phyloP scores from a whole-genome alignment of 2,113 vertebrate species.

The Etheostoma spectabile region DNA sequence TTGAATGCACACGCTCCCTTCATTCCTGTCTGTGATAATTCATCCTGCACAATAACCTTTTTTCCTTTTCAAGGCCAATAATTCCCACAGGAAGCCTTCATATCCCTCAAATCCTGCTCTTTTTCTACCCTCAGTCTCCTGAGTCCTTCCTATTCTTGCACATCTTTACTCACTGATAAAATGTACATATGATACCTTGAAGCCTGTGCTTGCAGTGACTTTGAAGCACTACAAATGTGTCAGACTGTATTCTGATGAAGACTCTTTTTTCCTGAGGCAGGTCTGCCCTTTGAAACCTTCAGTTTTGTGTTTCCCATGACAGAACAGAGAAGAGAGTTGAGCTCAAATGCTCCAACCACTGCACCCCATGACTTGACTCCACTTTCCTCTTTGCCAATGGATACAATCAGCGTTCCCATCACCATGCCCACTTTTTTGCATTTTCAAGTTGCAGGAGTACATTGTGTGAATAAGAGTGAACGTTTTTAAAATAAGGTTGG shows the following conservation, averaged over 20 bases:
- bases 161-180: constrained; percentile 55
- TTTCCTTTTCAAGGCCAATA: constrained; percentile 40
- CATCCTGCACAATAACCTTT: constrained; percentile 17
- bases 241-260: constrained; percentile 75
- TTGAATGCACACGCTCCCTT: constrained; percentile 11
- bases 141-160: constrained; percentile 43
- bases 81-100: constrained; percentile 27
- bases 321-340: constrained; percentile 41
- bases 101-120: constrained; percentile 1
- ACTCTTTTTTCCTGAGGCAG: constrained; percentile 55
- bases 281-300: constrained; percentile 68
- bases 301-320: constrained; percentile 51
- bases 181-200: constrained; percentile 70
- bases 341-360: constrained; percentile 35
- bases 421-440: background rate
- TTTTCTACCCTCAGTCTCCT: constrained; percentile 8
- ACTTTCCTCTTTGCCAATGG: constrained; percentile 12
- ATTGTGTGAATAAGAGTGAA: constrained; percentile 2
- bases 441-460: constrained; percentile 28
- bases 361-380: constrained; percentile 17
- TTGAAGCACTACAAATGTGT: constrained; percentile 69
- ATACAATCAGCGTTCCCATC: constrained; percentile 25
- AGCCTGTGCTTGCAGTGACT: constrained; percentile 54
- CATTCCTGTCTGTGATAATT: constrained; percentile 9
- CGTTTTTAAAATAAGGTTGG: background rate